Evolutionary conservation across 2,113 vertebrate species (phyloP), one percentile per base, ranked within the genome.

Genomic region (Microtus montanus): DNA sequence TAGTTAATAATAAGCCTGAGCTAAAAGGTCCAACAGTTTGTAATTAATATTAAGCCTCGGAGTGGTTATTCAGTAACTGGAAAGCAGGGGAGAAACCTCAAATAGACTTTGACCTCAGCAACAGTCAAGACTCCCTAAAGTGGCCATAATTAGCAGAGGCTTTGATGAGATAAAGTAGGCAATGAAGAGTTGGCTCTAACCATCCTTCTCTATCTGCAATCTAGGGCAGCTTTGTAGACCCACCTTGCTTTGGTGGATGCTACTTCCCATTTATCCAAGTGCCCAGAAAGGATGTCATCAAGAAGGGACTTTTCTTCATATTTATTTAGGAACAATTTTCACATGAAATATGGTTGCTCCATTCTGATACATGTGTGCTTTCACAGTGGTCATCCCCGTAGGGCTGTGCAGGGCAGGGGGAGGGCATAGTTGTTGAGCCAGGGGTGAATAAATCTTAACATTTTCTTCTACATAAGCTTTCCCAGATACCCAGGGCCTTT

Each of bases 261-360:
- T 35, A 20, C 5, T 87, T 35, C 26, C 9, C 10, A 44, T 30
- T 87, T 11, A 30, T 90, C 44, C 63, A 38, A 88, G 75, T 13
- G 41, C 80, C 41, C 54, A 84, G 47, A 70, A 87, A 84, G n/a
- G 44, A 88, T 2, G 26, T 38, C 83, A 83, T 66, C 1, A 38
- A 35, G 74, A 94, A 78, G 7, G 1, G 33, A 28, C 2, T n/a
- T 80, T n/a, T 1, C 26, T 22, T 3, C 73, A 58, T 24, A 30
- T 85, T 87, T 63, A 77, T 74, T 79, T 75, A 92, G 71, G 79
- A 94, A 92, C 3, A 90, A 64, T 3, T 82, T 82, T 66, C 41
- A 22, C 13, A 35, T 20, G 38, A 83, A 87, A 52, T 63, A 61
- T 30, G 17, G 19, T 73, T 2, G 8, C 24, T 1, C 19, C 20